Evolutionary conservation across 2,113 vertebrate genomes (phyloP).

Genomic region (Cepphus grylle): DNA sequence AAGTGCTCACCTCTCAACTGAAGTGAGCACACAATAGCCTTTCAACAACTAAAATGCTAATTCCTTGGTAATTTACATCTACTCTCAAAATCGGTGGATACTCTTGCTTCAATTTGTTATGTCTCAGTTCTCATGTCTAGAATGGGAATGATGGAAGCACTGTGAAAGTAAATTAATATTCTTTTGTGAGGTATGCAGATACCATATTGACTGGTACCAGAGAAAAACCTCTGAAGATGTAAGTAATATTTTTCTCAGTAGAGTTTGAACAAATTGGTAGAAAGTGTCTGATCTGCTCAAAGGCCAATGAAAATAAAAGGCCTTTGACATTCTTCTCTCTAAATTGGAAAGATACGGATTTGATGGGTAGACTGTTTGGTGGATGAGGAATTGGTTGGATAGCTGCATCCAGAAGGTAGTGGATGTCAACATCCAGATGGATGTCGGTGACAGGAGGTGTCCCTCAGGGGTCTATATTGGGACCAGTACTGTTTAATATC

Average conservation of each 20-base stretch:
- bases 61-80: neutral
- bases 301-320: neutral
- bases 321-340: neutral
- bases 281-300: neutral
- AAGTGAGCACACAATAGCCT: neutral
- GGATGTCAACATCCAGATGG: neutral
- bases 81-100: neutral
- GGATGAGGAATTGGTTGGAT: neutral
- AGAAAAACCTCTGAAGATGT: neutral
- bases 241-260: neutral
- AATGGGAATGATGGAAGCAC: neutral
- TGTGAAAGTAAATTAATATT: neutral
- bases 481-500: neutral
- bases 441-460: neutral
- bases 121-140: neutral
- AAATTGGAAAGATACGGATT: neutral
- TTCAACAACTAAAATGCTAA: neutral
- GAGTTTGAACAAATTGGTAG: neutral
- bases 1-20: neutral
- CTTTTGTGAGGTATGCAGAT: neutral
- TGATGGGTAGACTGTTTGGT: neutral
- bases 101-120: neutral
- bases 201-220: neutral
- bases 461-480: neutral
- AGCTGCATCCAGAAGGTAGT: neutral